phyloP scores from a whole-genome alignment of 2,797 vertebrate genomes.

The Distichodus sexfasciatus region DNA sequence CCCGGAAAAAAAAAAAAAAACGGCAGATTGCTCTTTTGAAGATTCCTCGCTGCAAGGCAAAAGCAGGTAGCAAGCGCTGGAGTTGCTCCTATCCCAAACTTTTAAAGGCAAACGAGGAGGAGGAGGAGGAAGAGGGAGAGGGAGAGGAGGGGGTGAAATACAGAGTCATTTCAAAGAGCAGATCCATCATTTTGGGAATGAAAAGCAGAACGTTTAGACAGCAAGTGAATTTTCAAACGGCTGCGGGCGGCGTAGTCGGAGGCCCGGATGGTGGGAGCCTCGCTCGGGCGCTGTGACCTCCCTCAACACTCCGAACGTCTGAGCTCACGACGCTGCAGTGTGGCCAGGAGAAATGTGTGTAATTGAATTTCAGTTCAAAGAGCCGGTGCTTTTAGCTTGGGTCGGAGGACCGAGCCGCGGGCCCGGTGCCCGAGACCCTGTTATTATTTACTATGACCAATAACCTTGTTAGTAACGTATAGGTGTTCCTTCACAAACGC shows the following conservation, averaged over 20 bases:
- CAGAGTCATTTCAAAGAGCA: conserved; percentile 46
- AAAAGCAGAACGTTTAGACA: conserved; percentile 31
- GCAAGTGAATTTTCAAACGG: conserved; percentile 23
- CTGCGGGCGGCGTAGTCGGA: conserved; percentile 13
- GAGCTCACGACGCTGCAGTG: too few relatives aligned
- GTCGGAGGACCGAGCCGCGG: conserved; percentile 26
- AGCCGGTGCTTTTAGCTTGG: conserved; percentile 43
- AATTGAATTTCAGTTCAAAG: conserved; percentile 59
- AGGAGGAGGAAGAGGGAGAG: background rate
- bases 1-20: conserved; percentile 27
- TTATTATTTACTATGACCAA: conserved; percentile 48
- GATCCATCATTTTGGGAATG: conserved; percentile 42
- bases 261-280: conserved; percentile 18
- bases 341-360: conserved; percentile 39
- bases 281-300: conserved; percentile 5
- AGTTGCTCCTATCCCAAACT: conserved; percentile 32
- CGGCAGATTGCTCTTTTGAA: conserved; percentile 45
- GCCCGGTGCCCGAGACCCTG: conserved; percentile 34
- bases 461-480: conserved; percentile 40
- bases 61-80: conserved; percentile 30
- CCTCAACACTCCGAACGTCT: background rate
- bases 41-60: conserved; percentile 43
- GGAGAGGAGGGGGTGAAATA: background rate
- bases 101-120: conserved; percentile 22
- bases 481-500: conserved; percentile 33